These are phyloP conservation scores for Protomyctophum bolini DNA, from an alignment of 2,113 vertebrate species.

Conservation along the genomic window DNA sequence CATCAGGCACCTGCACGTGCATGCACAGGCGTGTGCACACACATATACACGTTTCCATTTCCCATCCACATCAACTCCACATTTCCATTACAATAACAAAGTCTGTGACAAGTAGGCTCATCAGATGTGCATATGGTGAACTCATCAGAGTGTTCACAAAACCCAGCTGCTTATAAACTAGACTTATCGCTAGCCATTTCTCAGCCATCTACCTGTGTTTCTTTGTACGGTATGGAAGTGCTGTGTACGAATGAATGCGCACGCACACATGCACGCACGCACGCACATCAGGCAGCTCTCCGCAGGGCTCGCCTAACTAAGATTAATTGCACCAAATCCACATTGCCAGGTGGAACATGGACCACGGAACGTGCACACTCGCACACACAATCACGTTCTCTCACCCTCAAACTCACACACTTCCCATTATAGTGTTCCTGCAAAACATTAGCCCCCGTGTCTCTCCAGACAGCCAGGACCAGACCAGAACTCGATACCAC, in stretches of 20 bases:
- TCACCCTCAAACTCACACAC: too few species aligned
- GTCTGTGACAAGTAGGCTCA: constrained; percentile 43
- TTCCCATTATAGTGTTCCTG: too few species aligned
- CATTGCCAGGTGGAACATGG: constrained; percentile 75
- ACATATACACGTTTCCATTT: background rate
- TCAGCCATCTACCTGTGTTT: background rate
- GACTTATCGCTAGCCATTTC: too few species aligned
- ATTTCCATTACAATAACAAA: constrained; percentile 49
- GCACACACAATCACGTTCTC: too few species aligned
- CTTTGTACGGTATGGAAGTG: background rate
- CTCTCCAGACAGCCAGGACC: too few species aligned
- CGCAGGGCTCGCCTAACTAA: constrained; percentile 70
- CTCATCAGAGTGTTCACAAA: constrained; percentile 46
- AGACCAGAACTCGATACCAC: too few species aligned
- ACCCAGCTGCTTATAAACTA: constrained; percentile 35
- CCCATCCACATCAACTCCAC: constrained; percentile 21
- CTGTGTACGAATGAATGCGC: background rate
- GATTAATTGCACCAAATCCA: constrained; percentile 77
- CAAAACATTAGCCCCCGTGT: too few species aligned
- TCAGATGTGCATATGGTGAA: constrained; percentile 64
- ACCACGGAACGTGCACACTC: constrained; percentile 20
- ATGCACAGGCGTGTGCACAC: constrained; percentile 22
- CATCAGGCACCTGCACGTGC: constrained; percentile 2
- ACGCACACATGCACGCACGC: too few species aligned
- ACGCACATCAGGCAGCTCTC: constrained; percentile 30